Base-by-base conservation (phyloP, 2,797 vertebrate genomes). In the Chloroceryle amazona region DNA sequence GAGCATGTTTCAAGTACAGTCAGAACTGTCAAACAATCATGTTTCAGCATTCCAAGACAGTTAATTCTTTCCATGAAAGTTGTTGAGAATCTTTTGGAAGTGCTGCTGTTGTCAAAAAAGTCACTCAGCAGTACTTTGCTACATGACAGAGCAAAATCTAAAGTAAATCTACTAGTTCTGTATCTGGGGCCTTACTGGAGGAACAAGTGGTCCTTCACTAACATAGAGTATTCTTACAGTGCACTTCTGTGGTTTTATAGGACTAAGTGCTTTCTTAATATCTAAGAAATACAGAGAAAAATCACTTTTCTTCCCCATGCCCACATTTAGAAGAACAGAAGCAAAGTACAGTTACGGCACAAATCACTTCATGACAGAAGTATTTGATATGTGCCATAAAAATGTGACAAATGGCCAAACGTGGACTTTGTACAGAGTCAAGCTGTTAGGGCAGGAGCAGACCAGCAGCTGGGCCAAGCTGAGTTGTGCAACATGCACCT, bases 21-120 rank as follows among this genome's bases (percentile, higher is more conserved):
- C 72, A 86, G 80, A 67, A 57, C 73, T 3, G 1, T n/a, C 58
- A 67, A 82, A 46, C 0, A 10, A 85, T 91, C 49, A 2, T 25
- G 42, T 91, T 86, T 91, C 93, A 94, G 63, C 47, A n/a, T 68
- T 85, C 55, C 25, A 15, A 58, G 72, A 63, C 55, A 82, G 33
- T 79, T 66, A 16, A 67, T 86, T 86, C 80, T 84, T 86, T 41
- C 71, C 16, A 37, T 14, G 11, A 86, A 91, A n/a, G 60, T 52
- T 49, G 39, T 1, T 72, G 25, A 54, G 68, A 74, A 15, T 29
- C 57, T 79, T 94, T 61, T 71, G 58, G 37, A 70, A 90, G 42
- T 11, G 17, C n/a, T 44, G 25, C n/a, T 52, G 22, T 44, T 60
- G 35, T 68, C 52, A 60, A 67, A 75, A 9, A 65, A 75, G 41